Percentiles rank a stretch among this genome's conserved stretches.
These are phyloP conservation scores for Prionailurus viverrinus DNA, from an alignment of 2,113 vertebrate species.

Conservation along the genomic window DNA sequence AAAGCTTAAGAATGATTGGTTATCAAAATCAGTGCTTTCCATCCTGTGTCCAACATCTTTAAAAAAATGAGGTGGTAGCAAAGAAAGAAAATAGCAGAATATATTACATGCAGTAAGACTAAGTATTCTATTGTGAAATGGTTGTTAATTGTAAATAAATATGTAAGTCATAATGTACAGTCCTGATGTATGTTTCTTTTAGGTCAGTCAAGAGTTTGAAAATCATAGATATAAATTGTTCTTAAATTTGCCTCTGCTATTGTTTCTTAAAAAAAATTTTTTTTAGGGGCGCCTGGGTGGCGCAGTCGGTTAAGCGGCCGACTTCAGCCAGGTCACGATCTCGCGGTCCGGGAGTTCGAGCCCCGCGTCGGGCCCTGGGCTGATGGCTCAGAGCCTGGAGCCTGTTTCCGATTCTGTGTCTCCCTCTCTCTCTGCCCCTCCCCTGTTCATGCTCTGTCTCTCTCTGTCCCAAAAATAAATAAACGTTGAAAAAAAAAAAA, in stretches of 20 bases:
- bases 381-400: no score
- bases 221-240: background rate
- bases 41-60: background rate
- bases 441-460: no score
- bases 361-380: no score
- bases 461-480: no score
- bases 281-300: no score
- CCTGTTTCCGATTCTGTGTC: no score
- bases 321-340: no score
- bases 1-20: background rate
- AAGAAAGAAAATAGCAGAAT: conserved; percentile 30
- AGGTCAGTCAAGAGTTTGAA: conserved; percentile 33
- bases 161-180: background rate
- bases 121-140: background rate
- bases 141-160: background rate
- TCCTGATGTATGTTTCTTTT: background rate
- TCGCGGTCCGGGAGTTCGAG: no score
- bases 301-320: no score
- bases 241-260: background rate
- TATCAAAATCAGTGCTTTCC: background rate
- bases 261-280: background rate
- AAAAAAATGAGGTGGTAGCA: background rate
- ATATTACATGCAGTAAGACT: background rate
- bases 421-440: no score
- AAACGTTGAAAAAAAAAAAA: no score